Conservation (phyloP, 2,113 vertebrate species). For the Murina feae region DNA sequence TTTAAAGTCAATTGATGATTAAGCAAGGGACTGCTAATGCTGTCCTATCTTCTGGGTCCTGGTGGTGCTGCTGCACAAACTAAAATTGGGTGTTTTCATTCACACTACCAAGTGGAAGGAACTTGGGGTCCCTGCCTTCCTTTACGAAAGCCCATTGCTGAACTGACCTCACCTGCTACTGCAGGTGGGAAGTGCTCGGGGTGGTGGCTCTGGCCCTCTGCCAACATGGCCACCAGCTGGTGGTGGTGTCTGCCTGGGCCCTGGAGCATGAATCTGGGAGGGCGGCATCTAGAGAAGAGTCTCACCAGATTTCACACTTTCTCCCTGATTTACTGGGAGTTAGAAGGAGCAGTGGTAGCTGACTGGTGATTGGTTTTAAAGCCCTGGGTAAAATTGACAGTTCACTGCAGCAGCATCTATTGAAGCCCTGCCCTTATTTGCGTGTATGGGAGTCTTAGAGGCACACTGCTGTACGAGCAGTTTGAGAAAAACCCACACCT, state of each 20-base stretch:
- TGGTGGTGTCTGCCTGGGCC: no score
- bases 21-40: no score
- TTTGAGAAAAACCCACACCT: background rate
- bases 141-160: background rate
- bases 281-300: fast-evolving
- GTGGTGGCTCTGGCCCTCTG: no score
- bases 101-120: no score
- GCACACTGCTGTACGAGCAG: fast-evolving
- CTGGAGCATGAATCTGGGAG: background rate
- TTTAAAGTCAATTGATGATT: background rate
- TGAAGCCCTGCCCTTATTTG: no score
- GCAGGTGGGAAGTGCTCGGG: background rate
- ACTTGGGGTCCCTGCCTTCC: background rate
- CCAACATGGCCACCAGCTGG: no score
- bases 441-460: background rate
- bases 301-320: no score
- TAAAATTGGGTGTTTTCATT: background rate
- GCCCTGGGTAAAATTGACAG: background rate
- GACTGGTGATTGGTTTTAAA: no score
- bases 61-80: fast-evolving
- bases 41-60: background rate
- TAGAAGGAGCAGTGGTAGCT: background rate
- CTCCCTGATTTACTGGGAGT: background rate
- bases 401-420: background rate
- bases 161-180: background rate